Base-by-base conservation (phyloP, 2,113 vertebrate genomes). In the Ageneiosus marmoratus region DNA sequence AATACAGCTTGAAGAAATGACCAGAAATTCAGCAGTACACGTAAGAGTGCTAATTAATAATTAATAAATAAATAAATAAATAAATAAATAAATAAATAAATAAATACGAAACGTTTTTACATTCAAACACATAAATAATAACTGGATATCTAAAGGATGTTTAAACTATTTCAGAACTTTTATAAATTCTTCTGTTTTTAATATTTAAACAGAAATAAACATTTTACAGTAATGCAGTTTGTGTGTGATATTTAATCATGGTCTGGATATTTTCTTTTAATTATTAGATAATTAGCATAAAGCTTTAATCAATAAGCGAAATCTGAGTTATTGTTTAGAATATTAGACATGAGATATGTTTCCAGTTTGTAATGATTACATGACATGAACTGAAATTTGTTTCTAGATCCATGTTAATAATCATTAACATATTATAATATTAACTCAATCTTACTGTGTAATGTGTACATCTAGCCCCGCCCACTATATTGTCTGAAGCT, bases 121-220 rank as follows among this genome's bases (percentile, higher is more conserved):
- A 88, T 85, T 87, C 85, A 84, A 63, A 83, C 69, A 29, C 86
- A 81, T 73, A 29, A 86, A 80, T 83, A 79, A 84, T 85, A 48
- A 55, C 87, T 89, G 89, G 92, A 91, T 94, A 92, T 93, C 92
- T 90, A 58, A 92, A 92, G 91, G 90, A n/a, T n/a, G n/a, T 90
- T 86, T 87, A 83, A 69, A 37, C 81, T 86, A 56, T 82, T 88
- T 81, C 87, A 37, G 82, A 86, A 84, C 78, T 37, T 81, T 37
- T 60, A 82, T 83, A 1, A 32, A 84, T 60, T 82, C 88, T 32
- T 58, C 60, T 41, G 60, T 10, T 24, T 69, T 92, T 91, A 84
- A 88, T 89, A 88, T 79, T 88, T 89, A 92, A 91, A 89, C 82
- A 88, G 81, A 67, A 79, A 65, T 84, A 81, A 86, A 70, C 32